Evolutionary conservation across 2,797 vertebrate species (phyloP), one percentile per base, ranked within the genome.

Genomic region (Pseudochirops cupreus): DNA sequence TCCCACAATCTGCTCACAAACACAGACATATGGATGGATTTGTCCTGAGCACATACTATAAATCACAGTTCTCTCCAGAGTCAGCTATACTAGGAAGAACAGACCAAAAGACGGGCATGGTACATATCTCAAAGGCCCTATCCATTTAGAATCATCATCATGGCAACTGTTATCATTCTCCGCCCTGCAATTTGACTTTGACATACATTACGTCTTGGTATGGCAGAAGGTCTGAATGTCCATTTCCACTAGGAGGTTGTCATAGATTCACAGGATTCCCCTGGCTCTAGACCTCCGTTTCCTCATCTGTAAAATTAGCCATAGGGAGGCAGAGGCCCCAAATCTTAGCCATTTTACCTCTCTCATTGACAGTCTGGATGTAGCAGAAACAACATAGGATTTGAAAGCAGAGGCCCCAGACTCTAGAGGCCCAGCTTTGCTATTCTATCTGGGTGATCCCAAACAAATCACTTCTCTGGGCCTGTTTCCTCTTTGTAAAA

Each of bases 201-300:
- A 24, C 24, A 1, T 46, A 82, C 21, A 87, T 82, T 82, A 82
- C 26, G 9, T 50, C 39, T 87, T 26, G 74, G 39, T 50, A 50
- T 87, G 74, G 39, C 74, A 46, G 24, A 50, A 50, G 74, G 7
- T 26, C 46, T 87, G 67, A 46, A 87, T 11, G 21, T 87, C 74
- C 9, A 50, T 50, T 50, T 87, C 74, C 1, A 82, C 95, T 96
- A 58, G 92, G 96, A 90, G 91, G 96, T 92, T 96, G 96, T 96
- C 93, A 95, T 94, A 95, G 95, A 97, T 97, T 95, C 97, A 96
- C 91, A 96, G 93, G 93, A 96, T 95, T 95, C 96, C 57, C 33
- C 14, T 31, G 3, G 14, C 56, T 93, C 91, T 52, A 1, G 31
- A 31, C 1, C n/a, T 31, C n/a, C 5, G 58, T 29, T 53, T 74